A percentile compares a stretch with the other conserved stretches of the same genome.
phyloP scores from a whole-genome alignment of 2,797 vertebrate genomes.

The Serranus cabrilla region DNA sequence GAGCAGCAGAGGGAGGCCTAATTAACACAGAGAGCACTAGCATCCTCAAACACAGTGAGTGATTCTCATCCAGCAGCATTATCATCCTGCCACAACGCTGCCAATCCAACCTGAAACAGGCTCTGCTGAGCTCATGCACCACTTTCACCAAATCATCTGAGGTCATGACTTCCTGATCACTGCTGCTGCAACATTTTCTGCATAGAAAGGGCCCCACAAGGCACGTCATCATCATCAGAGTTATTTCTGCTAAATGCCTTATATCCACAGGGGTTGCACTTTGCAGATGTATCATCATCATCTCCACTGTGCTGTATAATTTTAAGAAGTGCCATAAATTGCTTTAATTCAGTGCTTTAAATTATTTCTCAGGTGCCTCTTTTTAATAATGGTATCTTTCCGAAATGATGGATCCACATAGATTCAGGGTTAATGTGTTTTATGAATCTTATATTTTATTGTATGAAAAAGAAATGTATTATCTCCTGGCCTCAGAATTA shows the following conservation, averaged over 20 bases:
- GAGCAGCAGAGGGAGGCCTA: constrained; percentile 56
- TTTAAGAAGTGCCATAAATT: background rate
- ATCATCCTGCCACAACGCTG: constrained; percentile 44
- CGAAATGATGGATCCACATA: background rate
- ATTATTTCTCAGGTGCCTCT: constrained; percentile 21
- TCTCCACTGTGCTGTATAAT: constrained; percentile 4
- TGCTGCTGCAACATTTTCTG: constrained; percentile 11
- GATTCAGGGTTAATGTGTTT: background rate
- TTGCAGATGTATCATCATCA: constrained; percentile 24
- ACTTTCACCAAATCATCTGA: constrained; percentile 33
- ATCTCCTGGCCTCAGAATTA: no score
- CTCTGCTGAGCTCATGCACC: constrained; percentile 38
- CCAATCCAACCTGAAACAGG: constrained; percentile 51
- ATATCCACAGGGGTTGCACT: constrained; percentile 18
- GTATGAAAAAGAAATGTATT: no score
- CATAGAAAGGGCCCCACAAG: background rate
- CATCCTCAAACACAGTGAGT: constrained; percentile 53
- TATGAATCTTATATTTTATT: no score
- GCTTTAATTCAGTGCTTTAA: constrained; percentile 10
- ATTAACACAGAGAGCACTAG: constrained; percentile 70
- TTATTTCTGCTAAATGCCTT: constrained; percentile 11
- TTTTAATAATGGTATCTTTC: constrained; percentile 18
- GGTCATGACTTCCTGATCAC: constrained; percentile 35
- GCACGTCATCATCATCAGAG: constrained; percentile 4
- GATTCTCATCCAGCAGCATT: constrained; percentile 60